Evolutionary conservation across 2,888 invertebrate genomes (phyloP), one percentile per base, ranked within the genome.

Genomic region (Xestia xanthographa): DNA sequence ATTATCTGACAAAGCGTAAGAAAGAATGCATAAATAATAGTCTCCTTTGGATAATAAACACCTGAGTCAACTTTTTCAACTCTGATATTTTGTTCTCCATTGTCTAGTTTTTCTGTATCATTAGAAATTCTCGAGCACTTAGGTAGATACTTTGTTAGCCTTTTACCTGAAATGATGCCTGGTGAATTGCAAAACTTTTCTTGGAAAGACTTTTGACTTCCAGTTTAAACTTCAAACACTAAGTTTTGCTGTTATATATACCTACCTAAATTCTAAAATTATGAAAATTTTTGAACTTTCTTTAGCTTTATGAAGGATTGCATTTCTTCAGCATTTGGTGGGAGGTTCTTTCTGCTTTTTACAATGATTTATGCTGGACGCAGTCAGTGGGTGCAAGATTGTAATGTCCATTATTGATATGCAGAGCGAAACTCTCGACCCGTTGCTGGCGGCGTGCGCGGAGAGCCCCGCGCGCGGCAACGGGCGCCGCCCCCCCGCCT

Each of bases 381-480:
- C n/a, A 45, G n/a, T 68, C n/a, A 45, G n/a, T 68, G 14, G n/a
- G 34, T 38, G 2, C 56, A 58, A 26, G 20, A 58, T 72, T 12
- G 0, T 78, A 62, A 69, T 67, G 9, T 62, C 38, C 8, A 6
- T 29, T 29, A 29, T 12, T 53, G 2, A 45, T 66, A 94, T 95
- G 17, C 96, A 98, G 98, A 98, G 98, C 93, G 98, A 98, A 97
- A 98, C 98, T 97, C 98, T 98, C 97, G 98, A 98, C 98, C 98
- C 98, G 97, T 98, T 98, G 97, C 98, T 98, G 93, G 97, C 96
- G 94, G 97, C 95, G 96, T 94, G 96, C 96, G 93, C 95, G 95
- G 96, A 96, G 94, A 94, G 97, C 94, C 94, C 96, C 96, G 94
- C 96, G 96, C 95, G 96, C 94, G 95, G 93, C 93, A 95, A 96